A percentile compares a stretch with the other conserved stretches of the same genome.
These are phyloP conservation scores for Drosophila borealis DNA, from an alignment of 2,888 invertebrate species.

Conservation along the genomic window DNA sequence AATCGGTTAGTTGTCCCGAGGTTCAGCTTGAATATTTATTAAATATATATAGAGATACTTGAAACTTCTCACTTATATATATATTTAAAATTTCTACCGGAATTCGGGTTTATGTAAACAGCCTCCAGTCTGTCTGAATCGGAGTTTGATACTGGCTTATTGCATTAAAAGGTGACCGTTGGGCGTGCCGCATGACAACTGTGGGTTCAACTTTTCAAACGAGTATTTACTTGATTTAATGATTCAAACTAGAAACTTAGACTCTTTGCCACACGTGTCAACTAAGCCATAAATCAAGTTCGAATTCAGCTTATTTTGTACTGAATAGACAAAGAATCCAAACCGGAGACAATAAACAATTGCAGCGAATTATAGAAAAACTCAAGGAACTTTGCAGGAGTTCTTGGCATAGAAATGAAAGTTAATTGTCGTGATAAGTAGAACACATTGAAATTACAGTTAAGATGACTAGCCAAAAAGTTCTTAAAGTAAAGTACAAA, in stretches of 20 bases:
- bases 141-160: conserved; percentile 3
- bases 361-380: neutral
- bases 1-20: too few relatives aligned
- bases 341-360: neutral
- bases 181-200: conserved; percentile 25
- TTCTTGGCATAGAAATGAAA: too few relatives aligned
- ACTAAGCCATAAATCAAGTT: conserved; percentile 26
- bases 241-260: conserved; percentile 6
- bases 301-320: neutral
- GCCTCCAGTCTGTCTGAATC: conserved; percentile 8
- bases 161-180: neutral
- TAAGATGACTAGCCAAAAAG: too few relatives aligned
- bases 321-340: neutral
- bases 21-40: too few relatives aligned
- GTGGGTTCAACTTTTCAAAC: conserved; percentile 28
- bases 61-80: neutral
- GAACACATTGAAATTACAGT: too few relatives aligned
- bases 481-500: too few relatives aligned
- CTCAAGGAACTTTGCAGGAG: too few relatives aligned
- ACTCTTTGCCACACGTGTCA: conserved; percentile 3
- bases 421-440: too few relatives aligned
- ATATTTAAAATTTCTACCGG: neutral
- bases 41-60: neutral
- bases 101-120: conserved; percentile 2
- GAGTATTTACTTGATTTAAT: conserved; percentile 16